These are phyloP conservation scores for Frieseomelitta varia DNA, from an alignment of 1,140 invertebrate genomes.

Conservation along the genomic window DNA sequence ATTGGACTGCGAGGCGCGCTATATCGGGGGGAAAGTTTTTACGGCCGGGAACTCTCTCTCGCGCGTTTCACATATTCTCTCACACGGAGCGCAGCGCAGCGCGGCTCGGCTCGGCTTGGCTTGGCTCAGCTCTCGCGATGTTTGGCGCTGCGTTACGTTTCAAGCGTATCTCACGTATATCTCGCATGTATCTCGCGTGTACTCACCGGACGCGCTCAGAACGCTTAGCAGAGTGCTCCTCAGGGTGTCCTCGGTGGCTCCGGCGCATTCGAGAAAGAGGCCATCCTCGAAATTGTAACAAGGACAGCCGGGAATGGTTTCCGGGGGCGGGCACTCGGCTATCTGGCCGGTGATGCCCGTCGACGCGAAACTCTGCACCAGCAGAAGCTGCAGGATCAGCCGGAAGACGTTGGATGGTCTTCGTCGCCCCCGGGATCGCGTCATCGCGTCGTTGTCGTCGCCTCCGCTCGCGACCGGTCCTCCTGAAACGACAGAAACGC, in stretches of 20 bases:
- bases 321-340: conserved; percentile 78
- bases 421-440: conserved; percentile 57
- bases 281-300: conserved; percentile 96
- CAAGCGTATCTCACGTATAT: too few relatives aligned
- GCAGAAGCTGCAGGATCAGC: conserved; percentile 63
- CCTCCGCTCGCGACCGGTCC: conserved; percentile 23
- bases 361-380: conserved; percentile 56
- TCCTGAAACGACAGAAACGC: conserved; percentile 60
- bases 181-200: too few relatives aligned
- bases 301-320: conserved; percentile 85
- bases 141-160: too few relatives aligned
- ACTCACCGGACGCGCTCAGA: conserved; percentile 76
- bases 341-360: conserved; percentile 60
- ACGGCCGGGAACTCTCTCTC: not conserved
- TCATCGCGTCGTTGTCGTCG: conserved; percentile 68
- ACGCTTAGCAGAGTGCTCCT: conserved; percentile 83
- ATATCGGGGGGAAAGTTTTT: conserved; percentile 8
- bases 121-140: too few relatives aligned
- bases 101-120: too few relatives aligned
- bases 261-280: conserved; percentile 93
- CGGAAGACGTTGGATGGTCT: conserved; percentile 51
- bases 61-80: not conserved
- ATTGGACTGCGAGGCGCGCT: not conserved
- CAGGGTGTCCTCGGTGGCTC: conserved; percentile 85
- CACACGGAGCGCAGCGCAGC: not conserved